Base-by-base conservation (phyloP, 2,797 vertebrate species). In the Lithobates pipiens region DNA sequence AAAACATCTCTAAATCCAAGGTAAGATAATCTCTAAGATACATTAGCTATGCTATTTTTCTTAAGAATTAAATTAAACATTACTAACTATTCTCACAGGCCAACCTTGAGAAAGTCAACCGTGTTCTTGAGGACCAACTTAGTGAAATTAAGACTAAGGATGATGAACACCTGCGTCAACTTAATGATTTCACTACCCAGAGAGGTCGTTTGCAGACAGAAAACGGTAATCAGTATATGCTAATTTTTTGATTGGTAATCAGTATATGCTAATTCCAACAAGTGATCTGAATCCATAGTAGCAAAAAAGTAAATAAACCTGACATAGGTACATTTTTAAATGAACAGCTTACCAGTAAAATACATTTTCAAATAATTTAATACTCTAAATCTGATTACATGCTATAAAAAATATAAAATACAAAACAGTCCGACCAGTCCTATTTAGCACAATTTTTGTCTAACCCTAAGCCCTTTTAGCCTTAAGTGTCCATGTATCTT, bases 131-230 rank as follows among this genome's bases (percentile, higher is more conserved):
- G 89, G 94, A 95, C 57, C 93, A 95, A 29, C 92, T 93, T 69
- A 94, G 84, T 87, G 94, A 95, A 88, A 88, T 94, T 76, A 95
- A 93, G 87, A 88, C 86, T 29, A 95, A 93, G 89, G 91, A 93
- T 10, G 92, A 95, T 8, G 93, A 95, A 50, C 91, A 94, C 71
- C 86, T 88, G 23, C 77, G 89, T 77, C 21, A 93, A 77, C 91
- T 95, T 82, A 94, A 94, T 29, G 94, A 95, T 27, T 85, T 95
- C 78, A 93, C 90, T 57, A 89, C 88, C 1, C 93, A 94, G 72
- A 94, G 91, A 63, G 88, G 91, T 39, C 91, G 91, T 9, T 88
- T 95, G 0, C 92, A 93, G 84, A 92, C 93, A 65, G 94, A 95
- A 69, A 94, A 94, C 36, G 93, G 95, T 95, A 88, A 25, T 23